A percentile compares a stretch with the other conserved stretches of the same genome.
These are phyloP conservation scores for Lagopus muta DNA, from an alignment of 2,113 vertebrate genomes.

Conservation along the genomic window DNA sequence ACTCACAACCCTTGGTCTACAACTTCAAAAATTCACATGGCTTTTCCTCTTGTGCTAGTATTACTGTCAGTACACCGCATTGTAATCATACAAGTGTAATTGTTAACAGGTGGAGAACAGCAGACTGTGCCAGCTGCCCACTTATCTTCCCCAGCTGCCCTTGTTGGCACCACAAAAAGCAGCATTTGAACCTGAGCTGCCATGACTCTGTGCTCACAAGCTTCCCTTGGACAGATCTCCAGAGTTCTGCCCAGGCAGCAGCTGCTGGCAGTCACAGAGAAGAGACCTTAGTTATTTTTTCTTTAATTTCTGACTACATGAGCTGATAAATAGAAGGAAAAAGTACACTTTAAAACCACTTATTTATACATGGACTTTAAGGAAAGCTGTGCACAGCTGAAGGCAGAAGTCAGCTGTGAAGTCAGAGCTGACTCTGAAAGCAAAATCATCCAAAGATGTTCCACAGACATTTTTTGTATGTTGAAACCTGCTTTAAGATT, in stretches of 20 bases:
- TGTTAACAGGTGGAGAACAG: rapidly evolving
- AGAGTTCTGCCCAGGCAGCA: rapidly evolving
- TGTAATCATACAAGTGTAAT: not conserved
- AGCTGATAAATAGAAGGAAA: not conserved
- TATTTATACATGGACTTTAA: not conserved
- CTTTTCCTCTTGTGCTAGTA: not conserved
- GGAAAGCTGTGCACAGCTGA: not conserved
- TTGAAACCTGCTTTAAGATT: not conserved
- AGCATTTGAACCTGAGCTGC: not conserved
- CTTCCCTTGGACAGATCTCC: rapidly evolving
- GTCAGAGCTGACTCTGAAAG: not conserved
- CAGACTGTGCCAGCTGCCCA: not conserved
- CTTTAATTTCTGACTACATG: not conserved
- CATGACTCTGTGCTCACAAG: not conserved
- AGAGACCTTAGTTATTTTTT: not conserved
- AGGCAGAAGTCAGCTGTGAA: not conserved
- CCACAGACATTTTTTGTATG: not conserved
- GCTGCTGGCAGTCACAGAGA: rapidly evolving
- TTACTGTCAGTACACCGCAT: not conserved
- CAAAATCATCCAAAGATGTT: not conserved
- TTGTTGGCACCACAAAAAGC: rapidly evolving
- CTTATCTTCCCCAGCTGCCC: not conserved
- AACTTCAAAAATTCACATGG: not conserved
- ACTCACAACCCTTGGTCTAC: not conserved
- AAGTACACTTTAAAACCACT: not conserved